Evolutionary conservation across 2,888 invertebrate species (phyloP).

Genomic region (Epinotia bilunana): DNA sequence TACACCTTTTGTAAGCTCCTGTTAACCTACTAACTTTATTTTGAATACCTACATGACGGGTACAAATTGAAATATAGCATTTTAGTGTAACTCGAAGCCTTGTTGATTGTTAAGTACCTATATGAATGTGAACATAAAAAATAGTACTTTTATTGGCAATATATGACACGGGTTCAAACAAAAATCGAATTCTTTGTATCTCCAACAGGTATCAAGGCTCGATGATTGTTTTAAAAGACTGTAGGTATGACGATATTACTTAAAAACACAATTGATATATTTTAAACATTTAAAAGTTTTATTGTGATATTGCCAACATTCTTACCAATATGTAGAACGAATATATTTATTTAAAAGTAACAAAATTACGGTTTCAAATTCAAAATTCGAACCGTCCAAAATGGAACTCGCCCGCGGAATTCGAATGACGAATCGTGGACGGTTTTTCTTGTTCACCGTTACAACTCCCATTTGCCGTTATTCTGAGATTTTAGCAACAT

Average conservation of each 20-base stretch:
- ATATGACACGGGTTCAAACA: neutral
- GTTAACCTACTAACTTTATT: too few species aligned
- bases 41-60: too few species aligned
- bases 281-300: neutral
- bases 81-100: too few species aligned
- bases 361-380: constrained; percentile 61
- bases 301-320: neutral
- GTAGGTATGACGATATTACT: too few species aligned
- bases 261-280: too few species aligned
- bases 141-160: neutral
- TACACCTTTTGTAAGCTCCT: too few species aligned
- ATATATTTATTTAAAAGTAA: neutral
- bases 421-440: constrained; percentile 82
- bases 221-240: too few species aligned
- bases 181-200: too few species aligned
- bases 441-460: constrained; percentile 78
- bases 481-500: neutral
- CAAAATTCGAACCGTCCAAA: constrained; percentile 67
- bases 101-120: neutral
- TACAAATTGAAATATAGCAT: too few species aligned
- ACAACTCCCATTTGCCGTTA: constrained; percentile 52
- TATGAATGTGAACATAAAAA: neutral
- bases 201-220: too few species aligned
- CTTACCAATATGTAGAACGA: neutral
- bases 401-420: constrained; percentile 81